These are phyloP conservation scores for Phoenoteleia sp. DNA, from an alignment of 2,888 invertebrate genomes.

Conservation along the genomic window DNA sequence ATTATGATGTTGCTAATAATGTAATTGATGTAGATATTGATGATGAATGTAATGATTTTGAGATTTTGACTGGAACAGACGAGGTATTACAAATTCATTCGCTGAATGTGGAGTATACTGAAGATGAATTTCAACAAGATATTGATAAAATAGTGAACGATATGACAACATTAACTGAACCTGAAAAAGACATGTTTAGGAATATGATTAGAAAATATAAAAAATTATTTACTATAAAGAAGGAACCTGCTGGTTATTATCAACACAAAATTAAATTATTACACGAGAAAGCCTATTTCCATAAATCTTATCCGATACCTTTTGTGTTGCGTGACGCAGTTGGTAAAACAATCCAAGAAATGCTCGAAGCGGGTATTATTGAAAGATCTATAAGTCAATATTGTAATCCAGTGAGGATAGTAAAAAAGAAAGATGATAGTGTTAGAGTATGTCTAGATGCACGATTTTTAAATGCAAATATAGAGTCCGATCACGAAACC, in stretches of 20 bases:
- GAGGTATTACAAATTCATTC: neutral
- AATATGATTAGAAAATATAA: slow-evolving; percentile 1
- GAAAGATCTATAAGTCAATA: slow-evolving; percentile 76
- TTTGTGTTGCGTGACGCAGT: slow-evolving; percentile 74
- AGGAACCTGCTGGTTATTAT: slow-evolving; percentile 63
- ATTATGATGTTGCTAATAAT: neutral
- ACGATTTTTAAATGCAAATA: slow-evolving; percentile 76
- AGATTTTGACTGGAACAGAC: no score
- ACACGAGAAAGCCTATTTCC: neutral
- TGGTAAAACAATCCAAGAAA: slow-evolving; percentile 73
- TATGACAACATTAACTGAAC: neutral
- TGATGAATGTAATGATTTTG: neutral
- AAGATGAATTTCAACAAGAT: neutral
- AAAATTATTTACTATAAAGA: slow-evolving; percentile 70
- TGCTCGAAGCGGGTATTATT: slow-evolving; percentile 78
- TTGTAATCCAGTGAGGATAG: slow-evolving; percentile 79
- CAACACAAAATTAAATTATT: slow-evolving; percentile 6
- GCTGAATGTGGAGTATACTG: neutral
- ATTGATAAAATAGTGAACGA: neutral
- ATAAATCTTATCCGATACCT: slow-evolving; percentile 78
- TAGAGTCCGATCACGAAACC: slow-evolving; percentile 77
- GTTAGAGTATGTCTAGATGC: slow-evolving; percentile 81
- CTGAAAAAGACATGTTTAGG: neutral
- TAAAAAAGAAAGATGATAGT: slow-evolving; percentile 78
- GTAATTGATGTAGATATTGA: neutral